These are phyloP conservation scores for Potamilus streckersoni DNA, from an alignment of 1,140 invertebrate genomes.

Conservation along the genomic window DNA sequence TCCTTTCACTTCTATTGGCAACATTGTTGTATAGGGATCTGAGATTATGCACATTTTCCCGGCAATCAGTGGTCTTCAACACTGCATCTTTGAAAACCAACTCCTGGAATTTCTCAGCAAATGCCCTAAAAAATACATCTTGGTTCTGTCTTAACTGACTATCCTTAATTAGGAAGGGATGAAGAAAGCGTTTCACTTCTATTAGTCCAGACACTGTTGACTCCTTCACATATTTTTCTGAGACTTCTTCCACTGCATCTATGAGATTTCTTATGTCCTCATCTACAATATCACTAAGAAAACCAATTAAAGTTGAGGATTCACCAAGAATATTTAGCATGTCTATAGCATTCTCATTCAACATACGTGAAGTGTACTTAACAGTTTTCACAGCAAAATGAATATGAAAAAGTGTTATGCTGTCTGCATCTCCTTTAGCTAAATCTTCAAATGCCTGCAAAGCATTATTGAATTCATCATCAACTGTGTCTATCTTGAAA, in stretches of 20 bases:
- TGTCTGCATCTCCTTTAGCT: background rate
- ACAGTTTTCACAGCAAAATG: background rate
- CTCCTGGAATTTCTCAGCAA: background rate
- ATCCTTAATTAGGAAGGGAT: no score
- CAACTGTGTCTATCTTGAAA: no score
- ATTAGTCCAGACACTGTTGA: no score
- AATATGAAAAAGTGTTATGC: conserved; percentile 4
- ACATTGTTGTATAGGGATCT: conserved; percentile 34
- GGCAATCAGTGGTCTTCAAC: conserved; percentile 21
- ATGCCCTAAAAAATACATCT: no score
- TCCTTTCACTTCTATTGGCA: conserved; percentile 21
- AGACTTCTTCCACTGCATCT: no score
- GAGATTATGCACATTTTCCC: conserved; percentile 27
- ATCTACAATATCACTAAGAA: conserved; percentile 16
- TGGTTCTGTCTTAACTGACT: no score
- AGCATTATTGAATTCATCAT: background rate
- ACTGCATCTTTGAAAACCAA: conserved; percentile 20
- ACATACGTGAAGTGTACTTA: background rate
- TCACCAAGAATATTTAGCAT: conserved; percentile 24
- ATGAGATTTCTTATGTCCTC: conserved; percentile 28
- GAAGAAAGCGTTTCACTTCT: no score
- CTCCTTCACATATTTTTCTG: no score
- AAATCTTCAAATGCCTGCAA: conserved; percentile 15
- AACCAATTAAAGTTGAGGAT: conserved; percentile 22
- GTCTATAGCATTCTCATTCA: conserved; percentile 6